Base-by-base conservation (phyloP, 2,888 invertebrate genomes). In the Adineta ricciae region DNA sequence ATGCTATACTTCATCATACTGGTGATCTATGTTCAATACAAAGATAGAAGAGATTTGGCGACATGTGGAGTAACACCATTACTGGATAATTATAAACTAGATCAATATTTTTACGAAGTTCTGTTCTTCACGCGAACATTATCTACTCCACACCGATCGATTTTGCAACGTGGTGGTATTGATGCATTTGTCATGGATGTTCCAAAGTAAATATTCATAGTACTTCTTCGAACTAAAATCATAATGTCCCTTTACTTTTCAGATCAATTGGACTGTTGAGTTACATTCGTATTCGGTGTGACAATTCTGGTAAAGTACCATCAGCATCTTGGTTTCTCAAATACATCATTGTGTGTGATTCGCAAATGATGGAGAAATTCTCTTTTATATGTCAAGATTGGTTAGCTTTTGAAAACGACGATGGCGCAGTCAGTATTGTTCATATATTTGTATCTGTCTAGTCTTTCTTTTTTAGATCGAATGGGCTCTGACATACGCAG, bases 331-430 rank as follows among this genome's bases (percentile, higher is more conserved):
- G 50, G 50, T 50, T 50, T 86, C 88, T 91, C 72, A 90, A 90
- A 86, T 90, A 90, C 87, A 88, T 92, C 84, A 87, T 90, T 8
- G 88, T 92, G 16, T 86, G 89, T 16, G 92, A 92, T 87, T 88
- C 92, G 7, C 91, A 92, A 88, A 91, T 91, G 0, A 89, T 89
- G 50, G 50, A 50, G 19, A 50, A 50, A 50, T 50, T 19, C 14
- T 50, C 14, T 50, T 50, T 50, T 50, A 88, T 91, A 73, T 88
- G 87, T 50, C 89, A 92, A 87, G 87, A 88, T n/a, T 92, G 92
- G 92, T 89, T 92, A 86, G 91, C 91, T 54, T 89, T 91, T 9
- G 91, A 92, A 86, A 90, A 91, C 87, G 91, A 89, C 21, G 91
- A 92, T 88, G 91, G 92, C 36, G 88, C 89, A 16, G 50, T 50